Base-by-base conservation (phyloP, 2,888 invertebrate species). In the Aspidapion aeneum region DNA sequence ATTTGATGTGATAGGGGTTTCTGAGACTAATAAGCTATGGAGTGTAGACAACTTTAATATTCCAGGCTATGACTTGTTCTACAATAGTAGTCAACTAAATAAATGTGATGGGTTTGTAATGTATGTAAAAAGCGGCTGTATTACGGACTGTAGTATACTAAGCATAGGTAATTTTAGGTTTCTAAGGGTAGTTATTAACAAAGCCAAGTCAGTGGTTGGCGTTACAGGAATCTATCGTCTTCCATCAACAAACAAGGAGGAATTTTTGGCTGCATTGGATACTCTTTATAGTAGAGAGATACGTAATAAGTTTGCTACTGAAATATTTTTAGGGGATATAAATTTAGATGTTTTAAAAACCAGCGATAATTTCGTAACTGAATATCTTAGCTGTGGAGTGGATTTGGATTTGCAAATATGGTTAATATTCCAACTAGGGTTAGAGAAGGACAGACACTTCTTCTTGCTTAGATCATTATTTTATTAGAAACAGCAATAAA, bases 71-170 rank as follows among this genome's bases (percentile, higher is more conserved):
- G 54, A 52, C 18, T 18, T 52, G 9, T 52, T 18, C n/a, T 52
- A 52, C 54, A 52, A 52, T 52, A 18, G 7, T 16, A 52, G 54
- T 52, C 18, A 18, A 19, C 3, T 52, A 7, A 52, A 52, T 52
- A 52, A 52, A 52, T 52, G 54, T 16, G 54, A 52, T 52, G 54
- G 54, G 7, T 52, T 52, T 52, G 16, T 52, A 7, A 52, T 52
- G 18, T 52, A 52, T 52, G 54, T 52, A 3, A 52, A 52, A 52
- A 7, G 5, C n/a, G 18, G 7, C 5, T 52, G 3, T 3, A 16
- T 18, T 19, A 52, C 5, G 9, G 20, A 52, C 54, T 18, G 16
- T 52, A 7, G 5, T 7, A 52, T 52, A 52, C 54, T 52, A 9
- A 16, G 54, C 9, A 16, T 52, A 16, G 7, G 16, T 16, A 19